These are phyloP conservation scores for Mythimna ferrago DNA, from an alignment of 2,888 invertebrate species.

Conservation along the genomic window DNA sequence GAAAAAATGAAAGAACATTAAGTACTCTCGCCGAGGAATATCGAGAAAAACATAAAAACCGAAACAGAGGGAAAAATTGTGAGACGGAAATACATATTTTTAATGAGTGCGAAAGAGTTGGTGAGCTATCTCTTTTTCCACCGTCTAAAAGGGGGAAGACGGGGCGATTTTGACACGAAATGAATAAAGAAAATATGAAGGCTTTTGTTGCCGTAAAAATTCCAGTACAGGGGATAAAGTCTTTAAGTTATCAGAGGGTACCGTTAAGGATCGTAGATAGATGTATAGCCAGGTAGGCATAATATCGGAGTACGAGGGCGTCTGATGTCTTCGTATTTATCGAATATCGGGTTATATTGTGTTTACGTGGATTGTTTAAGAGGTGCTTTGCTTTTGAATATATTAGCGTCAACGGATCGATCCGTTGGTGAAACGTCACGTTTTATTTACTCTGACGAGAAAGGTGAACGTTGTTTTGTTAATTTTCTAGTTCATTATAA, in stretches of 20 bases:
- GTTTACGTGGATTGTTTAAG: constrained; percentile 80
- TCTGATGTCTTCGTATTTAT: constrained; percentile 77
- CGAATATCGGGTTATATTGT: constrained; percentile 78
- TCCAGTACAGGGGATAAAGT: constrained; percentile 90
- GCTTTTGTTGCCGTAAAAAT: constrained; percentile 90
- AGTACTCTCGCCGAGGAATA: constrained; percentile 79
- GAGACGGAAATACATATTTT: constrained; percentile 76
- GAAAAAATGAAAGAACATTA: constrained; percentile 76
- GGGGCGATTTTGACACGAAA: constrained; percentile 88
- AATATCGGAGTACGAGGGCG: constrained; percentile 57
- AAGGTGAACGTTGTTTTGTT: constrained; percentile 57
- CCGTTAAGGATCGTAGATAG: constrained; percentile 72
- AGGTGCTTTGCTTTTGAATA: constrained; percentile 84
- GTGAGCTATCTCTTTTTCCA: constrained; percentile 81
- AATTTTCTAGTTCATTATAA: constrained; percentile 52
- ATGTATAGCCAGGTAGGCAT: constrained; percentile 60
- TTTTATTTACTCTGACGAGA: constrained; percentile 71
- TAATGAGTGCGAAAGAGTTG: constrained; percentile 87
- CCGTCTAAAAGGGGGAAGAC: constrained; percentile 79
- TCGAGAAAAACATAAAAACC: constrained; percentile 87
- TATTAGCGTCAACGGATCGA: constrained; percentile 80
- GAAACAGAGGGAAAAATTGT: constrained; percentile 80
- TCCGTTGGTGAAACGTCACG: constrained; percentile 68
- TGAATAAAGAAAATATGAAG: constrained; percentile 91
- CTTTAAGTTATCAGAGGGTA: constrained; percentile 89